A percentile compares a stretch with the other conserved stretches of the same genome.
Evolutionary conservation across 37 sponge, comb jelly and placozoan species (phyloP).

Genomic region (Dysidea cf. avara): DNA sequence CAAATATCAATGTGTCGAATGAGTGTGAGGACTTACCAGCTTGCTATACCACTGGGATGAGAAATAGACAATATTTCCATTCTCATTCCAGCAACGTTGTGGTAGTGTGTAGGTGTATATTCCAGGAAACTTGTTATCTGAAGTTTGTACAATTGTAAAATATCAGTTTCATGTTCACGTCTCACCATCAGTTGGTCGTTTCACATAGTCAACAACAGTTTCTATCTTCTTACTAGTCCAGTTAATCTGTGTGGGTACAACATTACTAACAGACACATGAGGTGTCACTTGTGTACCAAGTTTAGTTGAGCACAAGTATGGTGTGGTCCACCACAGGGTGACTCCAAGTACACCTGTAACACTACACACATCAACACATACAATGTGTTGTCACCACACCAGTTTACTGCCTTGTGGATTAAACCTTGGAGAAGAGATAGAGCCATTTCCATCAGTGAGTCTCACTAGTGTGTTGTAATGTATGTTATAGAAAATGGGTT

Average conservation of each 20-base stretch:
- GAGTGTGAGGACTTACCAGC: neutral
- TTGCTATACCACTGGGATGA: slow-evolving; percentile 38
- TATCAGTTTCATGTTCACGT: too few species aligned
- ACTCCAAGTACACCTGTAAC: slow-evolving; percentile 45
- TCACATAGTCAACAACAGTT: slow-evolving; percentile 41
- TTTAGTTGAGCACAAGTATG: slow-evolving; percentile 57
- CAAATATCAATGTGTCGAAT: neutral
- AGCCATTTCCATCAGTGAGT: slow-evolving; percentile 30
- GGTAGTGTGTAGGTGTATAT: slow-evolving; percentile 57
- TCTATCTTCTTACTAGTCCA: slow-evolving; percentile 25
- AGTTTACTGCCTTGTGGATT: slow-evolving; percentile 52
- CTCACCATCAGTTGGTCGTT: slow-evolving; percentile 20
- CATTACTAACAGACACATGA: neutral
- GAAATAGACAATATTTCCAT: slow-evolving; percentile 33
- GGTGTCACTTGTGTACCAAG: slow-evolving; percentile 28
- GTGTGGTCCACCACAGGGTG: slow-evolving; percentile 55
- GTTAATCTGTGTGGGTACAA: slow-evolving; percentile 12
- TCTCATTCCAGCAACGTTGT: slow-evolving; percentile 56
- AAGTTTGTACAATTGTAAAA: too few species aligned
- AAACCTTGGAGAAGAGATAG: slow-evolving; percentile 49
- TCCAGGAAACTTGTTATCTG: slow-evolving; percentile 69
- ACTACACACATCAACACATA: slow-evolving; percentile 6
- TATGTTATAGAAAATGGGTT: too few species aligned
- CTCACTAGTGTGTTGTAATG: slow-evolving; percentile 13
- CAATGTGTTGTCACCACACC: slow-evolving; percentile 16